Conservation (phyloP, 2,113 vertebrate species). For the Prinia subflava region DNA sequence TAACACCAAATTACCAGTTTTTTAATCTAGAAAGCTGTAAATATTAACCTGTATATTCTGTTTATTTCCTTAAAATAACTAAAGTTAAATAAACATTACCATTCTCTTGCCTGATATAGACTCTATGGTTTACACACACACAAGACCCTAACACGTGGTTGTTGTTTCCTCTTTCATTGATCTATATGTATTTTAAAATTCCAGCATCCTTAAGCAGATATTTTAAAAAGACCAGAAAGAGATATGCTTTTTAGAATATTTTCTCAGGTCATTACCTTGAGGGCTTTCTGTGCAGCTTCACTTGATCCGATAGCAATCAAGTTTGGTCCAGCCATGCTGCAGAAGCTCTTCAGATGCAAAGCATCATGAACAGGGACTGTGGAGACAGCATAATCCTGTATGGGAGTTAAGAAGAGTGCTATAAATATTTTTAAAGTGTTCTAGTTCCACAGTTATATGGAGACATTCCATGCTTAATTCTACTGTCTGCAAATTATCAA, state of each 20-base stretch:
- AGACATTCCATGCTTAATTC: background rate
- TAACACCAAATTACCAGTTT: background rate
- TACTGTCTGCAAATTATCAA: background rate
- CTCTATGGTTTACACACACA: background rate
- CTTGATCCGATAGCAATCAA: constrained; percentile 93
- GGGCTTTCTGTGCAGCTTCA: constrained; percentile 90
- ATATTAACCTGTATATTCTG: background rate
- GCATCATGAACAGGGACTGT: constrained; percentile 84
- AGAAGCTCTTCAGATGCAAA: constrained; percentile 95
- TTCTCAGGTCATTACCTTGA: constrained; percentile 81
- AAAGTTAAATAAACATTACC: background rate
- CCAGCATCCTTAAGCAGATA: background rate
- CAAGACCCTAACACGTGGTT: background rate
- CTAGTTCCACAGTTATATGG: background rate
- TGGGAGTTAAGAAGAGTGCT: constrained; percentile 24
- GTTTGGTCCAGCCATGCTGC: constrained; percentile 97
- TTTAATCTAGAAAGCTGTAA: background rate
- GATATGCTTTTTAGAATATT: background rate
- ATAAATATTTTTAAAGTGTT: background rate
- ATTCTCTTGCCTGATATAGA: background rate
- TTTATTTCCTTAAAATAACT: background rate
- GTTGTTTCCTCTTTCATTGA: background rate
- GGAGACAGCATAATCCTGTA: constrained; percentile 90
- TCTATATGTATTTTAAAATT: background rate
- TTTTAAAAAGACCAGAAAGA: background rate